A percentile compares a stretch with the other conserved stretches of the same genome.
Evolutionary conservation across 2,113 vertebrate genomes (phyloP).

Genomic region (Arothron firmamentum): DNA sequence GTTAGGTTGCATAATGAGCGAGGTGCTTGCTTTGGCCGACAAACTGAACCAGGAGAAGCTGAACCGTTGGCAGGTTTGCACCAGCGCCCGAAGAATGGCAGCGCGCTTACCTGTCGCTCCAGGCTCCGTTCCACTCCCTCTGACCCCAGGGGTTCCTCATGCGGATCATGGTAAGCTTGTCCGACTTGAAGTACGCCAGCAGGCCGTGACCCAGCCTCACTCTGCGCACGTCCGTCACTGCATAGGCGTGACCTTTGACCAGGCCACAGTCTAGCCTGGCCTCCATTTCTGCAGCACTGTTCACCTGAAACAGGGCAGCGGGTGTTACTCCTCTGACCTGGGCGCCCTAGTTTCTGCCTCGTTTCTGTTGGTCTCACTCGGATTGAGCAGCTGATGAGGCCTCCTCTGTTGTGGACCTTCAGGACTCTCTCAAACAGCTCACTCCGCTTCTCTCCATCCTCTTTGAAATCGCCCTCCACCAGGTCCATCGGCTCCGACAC

Average conservation of each 20-base stretch:
- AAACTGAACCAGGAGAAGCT: too few species aligned
- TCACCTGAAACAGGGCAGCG: conserved; percentile 72
- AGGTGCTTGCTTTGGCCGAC: too few species aligned
- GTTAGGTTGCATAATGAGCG: too few species aligned
- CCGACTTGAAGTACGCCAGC: conserved; percentile 91
- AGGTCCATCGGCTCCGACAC: conserved; percentile 92
- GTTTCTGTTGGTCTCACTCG: conserved; percentile 72
- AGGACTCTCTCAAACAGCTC: conserved; percentile 89
- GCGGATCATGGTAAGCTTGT: conserved; percentile 96
- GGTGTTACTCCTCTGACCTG: not conserved
- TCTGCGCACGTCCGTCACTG: conserved; percentile 88
- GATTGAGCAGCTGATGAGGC: conserved; percentile 97
- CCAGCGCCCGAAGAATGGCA: not conserved
- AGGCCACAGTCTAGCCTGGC: conserved; percentile 87
- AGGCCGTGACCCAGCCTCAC: conserved; percentile 90
- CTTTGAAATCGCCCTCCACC: conserved; percentile 79
- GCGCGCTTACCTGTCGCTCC: conserved; percentile 89
- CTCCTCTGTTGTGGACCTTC: conserved; percentile 92
- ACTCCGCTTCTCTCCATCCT: conserved; percentile 81
- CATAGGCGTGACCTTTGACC: conserved; percentile 95
- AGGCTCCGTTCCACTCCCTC: conserved; percentile 94
- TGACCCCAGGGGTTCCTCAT: conserved; percentile 98
- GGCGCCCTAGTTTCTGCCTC: too few species aligned
- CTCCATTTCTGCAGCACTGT: conserved; percentile 89
- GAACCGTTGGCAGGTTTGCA: too few species aligned